These are phyloP conservation scores for Blastobasis lacticolella DNA, from an alignment of 2,888 invertebrate species.

Conservation along the genomic window DNA sequence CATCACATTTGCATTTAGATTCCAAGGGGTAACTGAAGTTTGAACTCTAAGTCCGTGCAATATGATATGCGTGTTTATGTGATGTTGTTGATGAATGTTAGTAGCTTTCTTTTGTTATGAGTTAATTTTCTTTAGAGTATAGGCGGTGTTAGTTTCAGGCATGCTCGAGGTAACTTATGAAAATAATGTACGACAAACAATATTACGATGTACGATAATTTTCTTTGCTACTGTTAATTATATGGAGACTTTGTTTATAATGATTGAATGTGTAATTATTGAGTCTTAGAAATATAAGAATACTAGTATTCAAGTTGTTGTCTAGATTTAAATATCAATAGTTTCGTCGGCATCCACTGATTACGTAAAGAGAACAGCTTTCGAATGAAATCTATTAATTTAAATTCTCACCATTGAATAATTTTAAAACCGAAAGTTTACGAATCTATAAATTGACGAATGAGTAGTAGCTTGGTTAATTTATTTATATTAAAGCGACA, in stretches of 20 bases:
- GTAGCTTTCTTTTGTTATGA: conserved; percentile 5
- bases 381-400: not conserved
- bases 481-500: not conserved
- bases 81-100: not conserved
- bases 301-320: too few relatives aligned
- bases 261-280: too few relatives aligned
- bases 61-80: not conserved
- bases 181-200: not conserved
- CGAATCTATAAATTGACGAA: not conserved
- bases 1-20: conserved; percentile 12
- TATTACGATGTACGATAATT: too few relatives aligned
- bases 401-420: not conserved
- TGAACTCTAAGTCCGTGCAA: not conserved
- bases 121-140: conserved; percentile 16
- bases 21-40: not conserved
- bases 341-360: too few relatives aligned
- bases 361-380: not conserved
- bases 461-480: not conserved
- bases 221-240: too few relatives aligned
- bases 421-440: conserved; percentile 1
- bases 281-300: too few relatives aligned
- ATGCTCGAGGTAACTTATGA: not conserved
- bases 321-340: too few relatives aligned
- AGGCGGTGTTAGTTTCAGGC: conserved; percentile 1
- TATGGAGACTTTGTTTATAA: too few relatives aligned